Evolutionary conservation across 2,888 invertebrate genomes (phyloP).

Genomic region (Chrysodeixis includens): DNA sequence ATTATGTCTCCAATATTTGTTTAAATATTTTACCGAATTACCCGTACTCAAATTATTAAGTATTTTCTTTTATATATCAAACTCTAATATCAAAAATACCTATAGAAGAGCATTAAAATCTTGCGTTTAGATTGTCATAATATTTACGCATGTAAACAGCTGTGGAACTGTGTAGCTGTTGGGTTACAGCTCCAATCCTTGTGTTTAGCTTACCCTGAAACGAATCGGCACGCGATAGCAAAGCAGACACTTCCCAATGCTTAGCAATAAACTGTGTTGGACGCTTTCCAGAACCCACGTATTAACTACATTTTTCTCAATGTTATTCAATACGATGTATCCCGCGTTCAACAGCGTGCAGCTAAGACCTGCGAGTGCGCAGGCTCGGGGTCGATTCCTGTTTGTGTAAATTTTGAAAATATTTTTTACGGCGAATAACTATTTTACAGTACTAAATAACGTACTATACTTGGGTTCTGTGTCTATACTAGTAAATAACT

Average conservation of each 20-base stretch:
- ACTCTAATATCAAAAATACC: no score
- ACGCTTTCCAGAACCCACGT: conserved; percentile 30
- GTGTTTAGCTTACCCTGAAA: neutral
- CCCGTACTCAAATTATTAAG: no score
- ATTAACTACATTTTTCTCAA: conserved; percentile 29
- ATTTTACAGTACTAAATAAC: no score
- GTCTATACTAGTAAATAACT: no score
- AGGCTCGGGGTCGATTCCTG: conserved; percentile 24
- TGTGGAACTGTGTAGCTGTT: neutral
- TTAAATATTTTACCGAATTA: no score
- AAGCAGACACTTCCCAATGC: conserved; percentile 10
- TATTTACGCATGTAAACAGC: neutral
- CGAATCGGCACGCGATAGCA: neutral
- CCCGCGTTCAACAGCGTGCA: conserved; percentile 30
- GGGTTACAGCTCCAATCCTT: neutral
- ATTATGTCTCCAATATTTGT: no score
- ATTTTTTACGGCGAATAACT: no score
- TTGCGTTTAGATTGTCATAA: neutral
- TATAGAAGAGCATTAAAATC: no score
- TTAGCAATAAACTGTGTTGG: conserved; percentile 35
- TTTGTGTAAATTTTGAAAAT: conserved; percentile 17
- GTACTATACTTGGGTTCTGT: no score
- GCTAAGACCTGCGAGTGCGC: conserved; percentile 11
- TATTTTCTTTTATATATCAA: no score
- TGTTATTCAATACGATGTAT: conserved; percentile 25